These are phyloP conservation scores for Halichoerus grypus DNA, from an alignment of 2,113 vertebrate genomes.

Conservation along the genomic window DNA sequence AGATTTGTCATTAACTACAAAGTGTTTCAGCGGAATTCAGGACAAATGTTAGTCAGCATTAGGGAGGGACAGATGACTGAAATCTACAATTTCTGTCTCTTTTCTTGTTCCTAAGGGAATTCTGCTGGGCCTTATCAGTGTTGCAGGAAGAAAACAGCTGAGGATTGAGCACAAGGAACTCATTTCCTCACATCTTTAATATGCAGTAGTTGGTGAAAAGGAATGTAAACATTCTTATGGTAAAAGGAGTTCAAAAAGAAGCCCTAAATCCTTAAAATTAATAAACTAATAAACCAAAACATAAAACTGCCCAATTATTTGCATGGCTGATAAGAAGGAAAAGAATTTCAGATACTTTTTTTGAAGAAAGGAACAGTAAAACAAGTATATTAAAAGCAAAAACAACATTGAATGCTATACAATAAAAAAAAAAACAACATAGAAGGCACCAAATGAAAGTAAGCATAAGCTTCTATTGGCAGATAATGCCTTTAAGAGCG, in stretches of 20 bases:
- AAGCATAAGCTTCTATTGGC: not conserved
- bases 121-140: conserved; percentile 54
- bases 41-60: conserved; percentile 31
- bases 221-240: conserved; percentile 71
- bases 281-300: conserved; percentile 55
- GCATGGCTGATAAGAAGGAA: conserved; percentile 49
- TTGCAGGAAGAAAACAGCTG: conserved; percentile 55
- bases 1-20: conserved; percentile 55
- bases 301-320: conserved; percentile 59
- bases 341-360: conserved; percentile 61
- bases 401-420: not conserved
- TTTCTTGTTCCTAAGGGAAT: conserved; percentile 55
- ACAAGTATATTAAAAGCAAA: conserved; percentile 46
- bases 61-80: conserved; percentile 54
- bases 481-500: not conserved
- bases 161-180: conserved; percentile 30
- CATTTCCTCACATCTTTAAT: conserved; percentile 59
- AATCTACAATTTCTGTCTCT: conserved; percentile 55
- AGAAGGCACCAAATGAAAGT: not conserved
- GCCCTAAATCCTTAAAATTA: conserved; percentile 57
- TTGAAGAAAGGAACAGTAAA: conserved; percentile 64
- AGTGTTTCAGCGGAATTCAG: conserved; percentile 59
- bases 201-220: conserved; percentile 49
- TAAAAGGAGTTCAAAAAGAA: conserved; percentile 73
- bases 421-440: conserved; percentile 16